Evolutionary conservation across 2,113 vertebrate species (phyloP).

Genomic region (Mastomys coucha): DNA sequence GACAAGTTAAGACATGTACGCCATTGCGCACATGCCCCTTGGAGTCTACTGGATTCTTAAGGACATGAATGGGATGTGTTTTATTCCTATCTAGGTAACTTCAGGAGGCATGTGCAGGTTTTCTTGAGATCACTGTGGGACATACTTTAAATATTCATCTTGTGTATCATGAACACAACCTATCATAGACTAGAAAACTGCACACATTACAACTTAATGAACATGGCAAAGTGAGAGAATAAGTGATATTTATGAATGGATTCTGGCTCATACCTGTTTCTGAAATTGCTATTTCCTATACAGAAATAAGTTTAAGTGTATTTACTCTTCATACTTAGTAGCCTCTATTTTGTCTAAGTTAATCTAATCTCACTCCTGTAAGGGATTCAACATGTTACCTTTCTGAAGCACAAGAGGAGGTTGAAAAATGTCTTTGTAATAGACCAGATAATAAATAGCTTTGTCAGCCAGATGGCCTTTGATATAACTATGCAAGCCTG

Average conservation of each 20-base stretch:
- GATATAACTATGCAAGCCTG: neutral
- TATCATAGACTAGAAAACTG: neutral
- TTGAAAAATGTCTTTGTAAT: neutral
- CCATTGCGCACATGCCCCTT: neutral
- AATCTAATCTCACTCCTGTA: neutral
- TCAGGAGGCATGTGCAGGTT: neutral
- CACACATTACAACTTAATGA: neutral
- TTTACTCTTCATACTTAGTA: neutral
- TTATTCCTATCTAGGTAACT: conserved; percentile 14
- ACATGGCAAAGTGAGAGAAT: neutral
- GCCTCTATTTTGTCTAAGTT: neutral
- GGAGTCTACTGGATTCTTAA: neutral
- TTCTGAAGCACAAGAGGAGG: neutral
- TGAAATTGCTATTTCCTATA: neutral
- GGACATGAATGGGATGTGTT: neutral
- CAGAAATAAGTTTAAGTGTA: neutral
- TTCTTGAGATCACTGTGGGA: neutral
- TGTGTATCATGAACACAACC: neutral
- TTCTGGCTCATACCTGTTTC: neutral
- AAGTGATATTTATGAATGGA: conserved; percentile 5
- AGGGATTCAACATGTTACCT: neutral
- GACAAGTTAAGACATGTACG: neutral
- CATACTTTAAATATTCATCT: neutral
- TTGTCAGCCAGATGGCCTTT: neutral
- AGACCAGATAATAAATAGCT: neutral